Percentiles rank a stretch among this genome's conserved stretches.
These are phyloP conservation scores for Hartigia nigra DNA, from an alignment of 2,888 invertebrate genomes.

Conservation along the genomic window DNA sequence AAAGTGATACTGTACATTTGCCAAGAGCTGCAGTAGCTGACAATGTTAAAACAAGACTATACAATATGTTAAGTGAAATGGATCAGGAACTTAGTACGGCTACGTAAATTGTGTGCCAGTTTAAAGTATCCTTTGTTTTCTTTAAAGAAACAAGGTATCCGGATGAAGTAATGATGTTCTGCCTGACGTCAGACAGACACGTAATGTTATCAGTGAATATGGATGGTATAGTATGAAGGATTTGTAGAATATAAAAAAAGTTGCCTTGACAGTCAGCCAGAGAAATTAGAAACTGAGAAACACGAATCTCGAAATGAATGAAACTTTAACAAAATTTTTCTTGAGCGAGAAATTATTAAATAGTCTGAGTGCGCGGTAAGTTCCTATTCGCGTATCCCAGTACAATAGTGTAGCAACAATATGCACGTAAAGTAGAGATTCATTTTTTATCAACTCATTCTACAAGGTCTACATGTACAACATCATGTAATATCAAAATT, in stretches of 20 bases:
- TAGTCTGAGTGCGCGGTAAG: background rate
- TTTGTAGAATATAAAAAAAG: background rate
- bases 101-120: conserved; percentile 13
- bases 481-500: no score
- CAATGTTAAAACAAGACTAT: conserved; percentile 67
- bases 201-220: background rate
- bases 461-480: background rate
- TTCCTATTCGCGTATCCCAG: background rate
- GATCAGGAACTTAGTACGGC: conserved; percentile 53
- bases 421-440: background rate
- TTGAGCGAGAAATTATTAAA: background rate
- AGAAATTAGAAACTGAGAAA: background rate
- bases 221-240: background rate
- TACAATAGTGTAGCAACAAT: background rate
- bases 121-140: background rate
- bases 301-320: background rate
- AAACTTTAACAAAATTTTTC: background rate
- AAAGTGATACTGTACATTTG: conserved; percentile 62
- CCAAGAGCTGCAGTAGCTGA: conserved; percentile 67
- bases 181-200: background rate
- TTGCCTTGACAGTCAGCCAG: background rate
- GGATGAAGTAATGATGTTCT: background rate
- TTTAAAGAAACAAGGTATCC: background rate
- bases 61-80: conserved; percentile 69
- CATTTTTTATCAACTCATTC: background rate